These are phyloP conservation scores for Bufo bufo DNA, from an alignment of 2,113 vertebrate species.

Conservation along the genomic window DNA sequence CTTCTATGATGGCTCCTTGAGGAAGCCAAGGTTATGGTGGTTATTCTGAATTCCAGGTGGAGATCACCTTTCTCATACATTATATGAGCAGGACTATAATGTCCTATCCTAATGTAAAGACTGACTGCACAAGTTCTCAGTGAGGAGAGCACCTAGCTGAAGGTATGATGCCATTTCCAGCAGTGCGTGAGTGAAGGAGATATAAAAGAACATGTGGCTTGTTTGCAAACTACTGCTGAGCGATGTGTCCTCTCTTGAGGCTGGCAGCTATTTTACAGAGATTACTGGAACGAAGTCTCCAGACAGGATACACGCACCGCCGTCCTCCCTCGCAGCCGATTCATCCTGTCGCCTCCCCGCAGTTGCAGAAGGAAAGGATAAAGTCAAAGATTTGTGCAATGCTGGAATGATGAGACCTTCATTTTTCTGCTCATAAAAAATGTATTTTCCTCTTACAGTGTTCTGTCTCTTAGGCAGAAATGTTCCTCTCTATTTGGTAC, in stretches of 20 bases:
- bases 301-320: slow-evolving; percentile 70
- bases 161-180: background rate
- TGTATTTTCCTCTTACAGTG: background rate
- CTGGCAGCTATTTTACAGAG: slow-evolving; percentile 66
- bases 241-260: slow-evolving; percentile 55
- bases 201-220: slow-evolving; percentile 42
- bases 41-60: background rate
- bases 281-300: slow-evolving; percentile 69
- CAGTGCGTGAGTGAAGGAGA: background rate
- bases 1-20: background rate
- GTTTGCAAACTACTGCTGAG: background rate
- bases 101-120: background rate
- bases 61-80: background rate
- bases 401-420: background rate
- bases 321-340: slow-evolving; percentile 66
- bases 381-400: slow-evolving; percentile 32
- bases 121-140: background rate
- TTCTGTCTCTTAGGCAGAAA: slow-evolving; percentile 13
- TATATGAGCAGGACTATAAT: background rate
- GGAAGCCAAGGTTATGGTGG: background rate
- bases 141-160: background rate
- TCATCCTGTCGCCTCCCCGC: slow-evolving; percentile 63
- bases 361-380: slow-evolving; percentile 54
- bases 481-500: background rate
- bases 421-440: slow-evolving; percentile 20